Conservation (phyloP, 2,888 invertebrate genomes). For the Catocala sponsa region DNA sequence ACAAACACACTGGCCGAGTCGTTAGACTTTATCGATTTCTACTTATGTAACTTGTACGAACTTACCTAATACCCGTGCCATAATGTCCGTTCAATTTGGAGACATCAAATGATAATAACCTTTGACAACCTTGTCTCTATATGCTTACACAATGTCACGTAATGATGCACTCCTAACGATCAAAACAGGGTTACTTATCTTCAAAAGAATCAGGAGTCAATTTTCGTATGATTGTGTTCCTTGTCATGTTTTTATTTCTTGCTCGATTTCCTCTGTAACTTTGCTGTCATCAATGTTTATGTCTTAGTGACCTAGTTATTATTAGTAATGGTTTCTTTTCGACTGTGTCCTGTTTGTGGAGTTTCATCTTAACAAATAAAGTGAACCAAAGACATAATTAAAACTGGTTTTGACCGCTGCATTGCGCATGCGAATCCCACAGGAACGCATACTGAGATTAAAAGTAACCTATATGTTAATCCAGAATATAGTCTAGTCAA, state of each 20-base stretch:
- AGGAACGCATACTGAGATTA: no score
- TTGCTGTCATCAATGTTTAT: background rate
- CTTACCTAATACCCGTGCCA: conserved; percentile 11
- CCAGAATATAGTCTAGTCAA: no score
- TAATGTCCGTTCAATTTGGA: conserved; percentile 18
- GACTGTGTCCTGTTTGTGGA: no score
- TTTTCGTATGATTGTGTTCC: conserved; percentile 2
- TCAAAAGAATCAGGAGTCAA: conserved; percentile 4
- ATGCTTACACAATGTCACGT: conserved; percentile 12
- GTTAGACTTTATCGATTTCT: conserved; percentile 22
- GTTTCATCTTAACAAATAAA: no score
- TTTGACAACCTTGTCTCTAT: conserved; percentile 10
- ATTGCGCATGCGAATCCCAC: no score
- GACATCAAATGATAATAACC: conserved; percentile 17
- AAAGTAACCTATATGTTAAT: no score
- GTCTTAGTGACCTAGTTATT: background rate
- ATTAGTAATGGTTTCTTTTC: no score
- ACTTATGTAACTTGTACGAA: conserved; percentile 20
- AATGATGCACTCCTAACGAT: conserved; percentile 18
- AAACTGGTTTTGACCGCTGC: no score
- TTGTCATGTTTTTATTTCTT: conserved; percentile 1
- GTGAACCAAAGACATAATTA: no score
- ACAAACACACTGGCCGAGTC: conserved; percentile 19
- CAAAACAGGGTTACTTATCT: conserved; percentile 6
- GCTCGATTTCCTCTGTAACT: background rate